Conservation (phyloP, 2,113 vertebrate genomes). For the Pavo muticus region DNA sequence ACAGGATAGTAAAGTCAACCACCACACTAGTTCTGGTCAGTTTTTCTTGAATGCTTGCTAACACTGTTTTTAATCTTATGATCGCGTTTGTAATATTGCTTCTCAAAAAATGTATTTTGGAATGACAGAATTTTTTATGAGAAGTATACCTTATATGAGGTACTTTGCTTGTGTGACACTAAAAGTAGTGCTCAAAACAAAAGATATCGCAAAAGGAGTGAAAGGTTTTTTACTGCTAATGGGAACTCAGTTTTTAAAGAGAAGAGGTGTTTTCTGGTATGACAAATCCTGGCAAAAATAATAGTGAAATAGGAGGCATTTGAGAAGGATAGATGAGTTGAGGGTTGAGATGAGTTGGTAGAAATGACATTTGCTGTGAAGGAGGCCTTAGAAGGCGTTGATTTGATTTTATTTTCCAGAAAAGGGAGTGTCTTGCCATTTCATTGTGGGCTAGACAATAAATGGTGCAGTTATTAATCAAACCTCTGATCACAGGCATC, state of each 20-base stretch:
- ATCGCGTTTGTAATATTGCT: neutral
- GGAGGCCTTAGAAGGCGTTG: neutral
- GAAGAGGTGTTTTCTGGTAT: neutral
- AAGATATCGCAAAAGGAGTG: neutral
- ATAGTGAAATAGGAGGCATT: neutral
- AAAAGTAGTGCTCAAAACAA: neutral
- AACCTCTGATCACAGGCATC: neutral
- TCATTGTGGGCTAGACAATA: neutral
- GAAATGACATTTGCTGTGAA: neutral
- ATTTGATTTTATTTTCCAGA: neutral
- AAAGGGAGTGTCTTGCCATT: neutral
- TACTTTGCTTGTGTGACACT: neutral
- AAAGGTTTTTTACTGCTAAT: neutral
- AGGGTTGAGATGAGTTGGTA: neutral
- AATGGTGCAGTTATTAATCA: constrained; percentile 17
- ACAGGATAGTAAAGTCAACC: neutral
- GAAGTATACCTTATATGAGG: neutral
- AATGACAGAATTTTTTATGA: neutral
- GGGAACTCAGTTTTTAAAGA: neutral
- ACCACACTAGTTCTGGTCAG: neutral
- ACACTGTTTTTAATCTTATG: neutral
- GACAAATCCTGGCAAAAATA: neutral
- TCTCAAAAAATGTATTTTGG: neutral
- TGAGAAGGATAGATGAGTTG: neutral
- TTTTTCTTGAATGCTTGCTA: neutral